These are phyloP conservation scores for Sebastes itinus DNA, from an alignment of 2,797 vertebrate species.

Conservation along the genomic window DNA sequence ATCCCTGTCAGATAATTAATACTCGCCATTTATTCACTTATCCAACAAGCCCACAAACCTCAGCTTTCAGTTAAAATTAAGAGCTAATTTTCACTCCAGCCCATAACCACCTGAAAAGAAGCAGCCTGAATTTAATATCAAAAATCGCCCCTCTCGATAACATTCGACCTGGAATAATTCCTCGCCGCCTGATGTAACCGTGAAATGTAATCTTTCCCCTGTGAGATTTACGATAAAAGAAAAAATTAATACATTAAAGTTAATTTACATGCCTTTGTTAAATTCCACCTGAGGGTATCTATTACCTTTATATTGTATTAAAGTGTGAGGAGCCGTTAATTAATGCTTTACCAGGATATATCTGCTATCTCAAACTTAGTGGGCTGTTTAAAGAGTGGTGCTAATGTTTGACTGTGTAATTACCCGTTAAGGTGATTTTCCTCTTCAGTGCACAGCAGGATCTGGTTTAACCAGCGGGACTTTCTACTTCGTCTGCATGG, in stretches of 20 bases:
- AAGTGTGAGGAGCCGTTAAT: conserved; percentile 76
- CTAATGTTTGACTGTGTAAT: conserved; percentile 43
- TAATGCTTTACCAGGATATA: conserved; percentile 28
- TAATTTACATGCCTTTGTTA: conserved; percentile 85
- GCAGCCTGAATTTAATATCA: conserved; percentile 75
- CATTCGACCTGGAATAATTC: conserved; percentile 48
- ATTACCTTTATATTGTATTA: conserved; percentile 88
- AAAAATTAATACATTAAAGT: conserved; percentile 86
- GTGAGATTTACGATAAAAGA: conserved; percentile 85
- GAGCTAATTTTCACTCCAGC: conserved; percentile 70
- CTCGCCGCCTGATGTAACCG: conserved; percentile 73
- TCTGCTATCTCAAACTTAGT: conserved; percentile 29
- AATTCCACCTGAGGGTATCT: conserved; percentile 80
- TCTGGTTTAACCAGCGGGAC: neutral
- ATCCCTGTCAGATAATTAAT: conserved; percentile 89
- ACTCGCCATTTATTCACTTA: conserved; percentile 51
- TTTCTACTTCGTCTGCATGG: neutral
- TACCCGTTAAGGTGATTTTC: conserved; percentile 23
- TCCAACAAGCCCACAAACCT: conserved; percentile 59
- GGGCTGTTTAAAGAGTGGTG: conserved; percentile 12
- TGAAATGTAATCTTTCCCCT: conserved; percentile 41
- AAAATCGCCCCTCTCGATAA: conserved; percentile 28
- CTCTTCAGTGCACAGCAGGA: neutral
- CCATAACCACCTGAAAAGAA: conserved; percentile 76
- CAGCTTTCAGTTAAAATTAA: conserved; percentile 78